Evolutionary conservation across 92 coral and sea anemone genomes (phyloP).

Genomic region (Paragorgia papillata): DNA sequence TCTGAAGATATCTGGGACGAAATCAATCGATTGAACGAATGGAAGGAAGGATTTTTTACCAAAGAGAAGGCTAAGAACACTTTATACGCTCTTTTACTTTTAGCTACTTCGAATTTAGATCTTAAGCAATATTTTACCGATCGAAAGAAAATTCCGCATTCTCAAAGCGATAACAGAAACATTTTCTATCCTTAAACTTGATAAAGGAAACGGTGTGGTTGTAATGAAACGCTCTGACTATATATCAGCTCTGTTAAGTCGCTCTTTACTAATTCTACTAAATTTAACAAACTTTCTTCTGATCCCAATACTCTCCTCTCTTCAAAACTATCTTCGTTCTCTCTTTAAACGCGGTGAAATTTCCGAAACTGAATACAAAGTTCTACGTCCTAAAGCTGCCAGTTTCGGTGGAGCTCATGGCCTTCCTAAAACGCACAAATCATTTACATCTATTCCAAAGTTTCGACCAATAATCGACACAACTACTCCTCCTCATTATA

Average conservation of each 20-base stretch:
- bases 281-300: neutral
- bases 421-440: conserved; percentile 39
- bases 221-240: neutral
- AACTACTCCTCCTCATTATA: conserved; percentile 44
- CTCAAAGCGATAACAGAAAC: neutral
- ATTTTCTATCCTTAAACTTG: conserved; percentile 10
- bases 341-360: conserved; percentile 27
- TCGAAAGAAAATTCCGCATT: neutral
- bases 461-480: conserved; percentile 41
- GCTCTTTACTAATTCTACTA: conserved; percentile 1
- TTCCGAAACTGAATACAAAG: neutral
- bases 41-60: too few species aligned
- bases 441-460: conserved; percentile 20
- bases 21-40: too few species aligned
- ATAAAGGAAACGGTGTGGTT: conserved; percentile 16
- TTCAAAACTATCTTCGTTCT: conserved; percentile 1
- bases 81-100: too few species aligned
- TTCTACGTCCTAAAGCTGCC: neutral
- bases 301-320: conserved; percentile 10
- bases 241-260: neutral
- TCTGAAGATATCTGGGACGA: too few species aligned
- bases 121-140: neutral
- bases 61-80: too few species aligned
- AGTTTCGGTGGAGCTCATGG: conserved; percentile 28
- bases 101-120: too few species aligned